Percentiles rank a stretch among this genome's conserved stretches.
Evolutionary conservation across 1,140 invertebrate genomes (phyloP).

Genomic region (Stenopsyche tienmushanensis): DNA sequence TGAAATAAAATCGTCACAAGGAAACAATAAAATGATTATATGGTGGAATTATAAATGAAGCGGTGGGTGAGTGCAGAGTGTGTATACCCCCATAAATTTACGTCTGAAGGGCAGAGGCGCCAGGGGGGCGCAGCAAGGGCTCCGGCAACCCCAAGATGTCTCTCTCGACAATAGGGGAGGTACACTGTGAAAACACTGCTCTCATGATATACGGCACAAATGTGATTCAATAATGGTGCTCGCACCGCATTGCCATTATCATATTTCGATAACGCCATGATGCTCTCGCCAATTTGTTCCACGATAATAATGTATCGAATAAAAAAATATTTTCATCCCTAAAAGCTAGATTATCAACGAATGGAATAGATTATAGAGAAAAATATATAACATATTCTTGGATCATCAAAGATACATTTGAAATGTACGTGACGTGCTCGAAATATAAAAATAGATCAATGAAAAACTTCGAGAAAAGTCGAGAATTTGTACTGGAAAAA

Average conservation of each 20-base stretch:
- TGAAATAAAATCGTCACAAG: too few species aligned
- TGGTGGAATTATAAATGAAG: neutral
- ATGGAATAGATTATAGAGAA: too few species aligned
- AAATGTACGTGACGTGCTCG: too few species aligned
- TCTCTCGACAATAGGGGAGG: neutral
- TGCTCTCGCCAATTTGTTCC: neutral
- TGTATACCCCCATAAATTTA: conserved; percentile 11
- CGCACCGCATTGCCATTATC: neutral
- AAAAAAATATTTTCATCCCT: neutral
- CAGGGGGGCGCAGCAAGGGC: conserved; percentile 10
- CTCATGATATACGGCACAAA: neutral
- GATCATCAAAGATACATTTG: too few species aligned
- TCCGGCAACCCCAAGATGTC: neutral
- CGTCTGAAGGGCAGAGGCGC: conserved; percentile 17
- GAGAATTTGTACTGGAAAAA: too few species aligned
- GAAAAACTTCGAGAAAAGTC: too few species aligned
- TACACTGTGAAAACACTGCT: neutral
- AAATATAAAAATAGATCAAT: too few species aligned
- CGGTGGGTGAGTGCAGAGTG: neutral
- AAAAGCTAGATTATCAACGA: too few species aligned
- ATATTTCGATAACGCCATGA: conserved; percentile 4
- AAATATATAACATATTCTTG: too few species aligned
- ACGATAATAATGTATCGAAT: neutral
- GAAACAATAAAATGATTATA: neutral
- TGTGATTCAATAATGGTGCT: conserved; percentile 23